Percentiles rank a stretch among this genome's conserved stretches.
These are phyloP conservation scores for Pseudolaguvia tuberculata DNA, from an alignment of 2,113 vertebrate species.

Conservation along the genomic window DNA sequence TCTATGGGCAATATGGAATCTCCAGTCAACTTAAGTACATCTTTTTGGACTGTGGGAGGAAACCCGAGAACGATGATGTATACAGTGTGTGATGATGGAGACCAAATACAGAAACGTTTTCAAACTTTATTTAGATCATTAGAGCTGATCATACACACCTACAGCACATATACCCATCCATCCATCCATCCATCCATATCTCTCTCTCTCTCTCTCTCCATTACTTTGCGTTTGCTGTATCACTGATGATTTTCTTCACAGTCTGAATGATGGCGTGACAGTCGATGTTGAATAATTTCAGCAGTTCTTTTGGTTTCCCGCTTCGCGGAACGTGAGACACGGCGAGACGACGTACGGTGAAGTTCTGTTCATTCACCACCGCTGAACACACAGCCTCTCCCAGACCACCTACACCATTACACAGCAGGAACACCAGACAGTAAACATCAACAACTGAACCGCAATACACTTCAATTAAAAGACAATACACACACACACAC, in stretches of 20 bases:
- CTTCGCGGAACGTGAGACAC: slow-evolving; percentile 84
- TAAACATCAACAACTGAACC: neutral
- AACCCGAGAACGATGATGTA: too few species aligned
- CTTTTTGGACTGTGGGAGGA: too few species aligned
- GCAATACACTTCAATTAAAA: neutral
- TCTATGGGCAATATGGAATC: too few species aligned
- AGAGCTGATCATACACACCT: too few species aligned
- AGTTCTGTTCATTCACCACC: slow-evolving; percentile 73
- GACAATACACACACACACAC: neutral
- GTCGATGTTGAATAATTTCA: slow-evolving; percentile 88
- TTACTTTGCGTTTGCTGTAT: slow-evolving; percentile 77
- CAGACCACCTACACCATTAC: slow-evolving; percentile 74
- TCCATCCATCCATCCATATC: slow-evolving; percentile 10
- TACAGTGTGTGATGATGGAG: too few species aligned
- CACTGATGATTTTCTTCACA: slow-evolving; percentile 74
- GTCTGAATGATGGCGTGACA: slow-evolving; percentile 81
- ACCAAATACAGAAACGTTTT: too few species aligned
- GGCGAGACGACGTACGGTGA: slow-evolving; percentile 77
- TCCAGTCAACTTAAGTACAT: too few species aligned
- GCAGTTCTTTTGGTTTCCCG: slow-evolving; percentile 83
- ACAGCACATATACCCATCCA: too few species aligned
- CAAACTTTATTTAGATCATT: too few species aligned
- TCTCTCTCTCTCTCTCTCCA: slow-evolving; percentile 29
- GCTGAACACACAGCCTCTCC: slow-evolving; percentile 81
- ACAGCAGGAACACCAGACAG: neutral